Evolutionary conservation across 2,888 invertebrate species (phyloP), one percentile per base, ranked within the genome.

Genomic region (Cataglyphis altisquamis): DNA sequence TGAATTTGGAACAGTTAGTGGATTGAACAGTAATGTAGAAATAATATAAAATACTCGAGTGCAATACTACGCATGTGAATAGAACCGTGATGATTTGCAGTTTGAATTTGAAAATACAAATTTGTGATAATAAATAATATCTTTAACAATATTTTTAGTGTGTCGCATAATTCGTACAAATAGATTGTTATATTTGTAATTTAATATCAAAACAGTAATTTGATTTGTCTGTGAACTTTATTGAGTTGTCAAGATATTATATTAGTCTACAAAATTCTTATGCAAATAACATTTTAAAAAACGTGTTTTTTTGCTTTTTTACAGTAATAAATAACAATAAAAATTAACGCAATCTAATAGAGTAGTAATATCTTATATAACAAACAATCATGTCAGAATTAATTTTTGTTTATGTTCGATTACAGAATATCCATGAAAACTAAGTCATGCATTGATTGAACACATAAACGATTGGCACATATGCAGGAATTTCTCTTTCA

Each of bases 401-500:
- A 75, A 75, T 52, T 6, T 48, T 48, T 52, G 8, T 6, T 57
- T 39, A 18, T 45, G 9, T 52, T 75, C 18, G 12, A 60, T 77
- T 82, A 45, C 41, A 62, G 62, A 72, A 63, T 29, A 52, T 15
- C 25, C 25, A n/a, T 45, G 25, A 3, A 57, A 52, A 0, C 2
- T 21, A 62, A 64, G 67, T 77, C 68, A 72, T 67, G 74, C 8
- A 15, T 72, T 68, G 25, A 3, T 63, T 36, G 32, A 57, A 62
- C 9, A 67, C 21, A 60, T 77, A 57, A 85, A 15, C 9, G 21
- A 77, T n/a, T n/a, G 39, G 21, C 5, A 32, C 9, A 52, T 18
- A 15, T 9, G 15, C 41, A 41, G 29, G 41, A 68, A 82, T 64
- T 57, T 41, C 9, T 6, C 5, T 73, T 81, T 68, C 41, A 86